Base-by-base conservation (phyloP, 2,797 vertebrate genomes). In the Microcaecilia unicolor region DNA sequence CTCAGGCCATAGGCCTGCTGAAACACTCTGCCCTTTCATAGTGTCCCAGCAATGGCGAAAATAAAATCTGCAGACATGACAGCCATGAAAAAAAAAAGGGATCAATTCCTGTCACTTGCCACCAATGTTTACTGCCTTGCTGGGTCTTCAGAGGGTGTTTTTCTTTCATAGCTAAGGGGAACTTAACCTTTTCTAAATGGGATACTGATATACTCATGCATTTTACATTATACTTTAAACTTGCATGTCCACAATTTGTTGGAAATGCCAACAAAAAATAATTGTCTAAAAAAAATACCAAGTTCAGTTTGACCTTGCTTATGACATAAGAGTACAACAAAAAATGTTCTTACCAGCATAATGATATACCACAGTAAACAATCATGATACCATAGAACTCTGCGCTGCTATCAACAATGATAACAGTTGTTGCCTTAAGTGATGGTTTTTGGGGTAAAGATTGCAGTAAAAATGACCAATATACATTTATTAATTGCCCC, bases 1-100 rank as follows among this genome's bases (percentile, higher is more conserved):
- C 93, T 83, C 74, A 15, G 89, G 92, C 88, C 79, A 86, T 87
- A 67, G 72, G 76, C 83, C 76, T 27, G 60, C 55, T 9, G 74
- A 65, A 54, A 64, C 66, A 69, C 67, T 64, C 51, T 70, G 49
- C 63, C 56, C 66, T 66, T 72, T 63, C 69, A 61, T 13, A 10
- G 60, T 48, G 51, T 65, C 62, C 63, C 58, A 51, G 63, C 77
- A 85, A 85, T 80, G 71, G 81, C 85, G 80, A 85, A 86, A 87
- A 88, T 78, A 81, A 86, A 86, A 88, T 75, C 49, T 85, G 83
- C 83, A 87, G 78, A 86, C 83, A 83, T 83, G 88, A 88, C 84
- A 87, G 72, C 60, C 70, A 74, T 31, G 52, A 75, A 70, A 70
- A 73, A 76, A 57, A 56, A 76, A 57, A 56, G 69, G 67, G 76